Evolutionary conservation across 2,113 vertebrate genomes (phyloP).

Genomic region (Semicossyphus pulcher): DNA sequence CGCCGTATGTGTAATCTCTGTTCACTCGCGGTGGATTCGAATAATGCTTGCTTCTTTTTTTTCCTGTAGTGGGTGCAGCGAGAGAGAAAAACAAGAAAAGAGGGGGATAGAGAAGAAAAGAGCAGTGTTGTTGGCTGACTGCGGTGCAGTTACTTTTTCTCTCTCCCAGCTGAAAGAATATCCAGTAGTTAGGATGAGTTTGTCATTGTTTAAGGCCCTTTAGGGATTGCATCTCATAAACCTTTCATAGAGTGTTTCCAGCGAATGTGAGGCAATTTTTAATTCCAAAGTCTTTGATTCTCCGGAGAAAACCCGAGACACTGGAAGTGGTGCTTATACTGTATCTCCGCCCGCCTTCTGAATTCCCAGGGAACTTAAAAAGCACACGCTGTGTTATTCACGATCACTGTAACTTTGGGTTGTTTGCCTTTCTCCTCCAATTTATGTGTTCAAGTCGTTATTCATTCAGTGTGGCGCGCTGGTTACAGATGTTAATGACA

Average conservation of each 20-base stretch:
- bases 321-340: constrained; percentile 25
- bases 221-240: constrained; percentile 59
- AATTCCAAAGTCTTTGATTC: constrained; percentile 58
- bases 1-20: constrained; percentile 53
- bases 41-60: constrained; percentile 39
- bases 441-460: constrained; percentile 58
- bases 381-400: constrained; percentile 60
- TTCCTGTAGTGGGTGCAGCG: background rate
- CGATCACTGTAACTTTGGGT: constrained; percentile 56
- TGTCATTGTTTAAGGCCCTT: constrained; percentile 55
- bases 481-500: constrained; percentile 74
- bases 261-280: constrained; percentile 48
- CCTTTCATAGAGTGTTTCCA: constrained; percentile 56
- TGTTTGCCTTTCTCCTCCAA: constrained; percentile 61
- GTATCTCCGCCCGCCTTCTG: constrained; percentile 29
- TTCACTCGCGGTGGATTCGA: constrained; percentile 39
- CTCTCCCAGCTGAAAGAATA: constrained; percentile 27
- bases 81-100: constrained; percentile 20
- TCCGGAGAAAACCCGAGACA: constrained; percentile 38
- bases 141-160: constrained; percentile 20
- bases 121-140: constrained; percentile 14
- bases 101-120: constrained; percentile 3
- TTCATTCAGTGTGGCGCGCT: constrained; percentile 55
- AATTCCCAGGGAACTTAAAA: constrained; percentile 59
- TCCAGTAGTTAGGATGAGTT: constrained; percentile 48